Evolutionary conservation across 2,113 vertebrate genomes (phyloP).

Genomic region (Vimba vimba): DNA sequence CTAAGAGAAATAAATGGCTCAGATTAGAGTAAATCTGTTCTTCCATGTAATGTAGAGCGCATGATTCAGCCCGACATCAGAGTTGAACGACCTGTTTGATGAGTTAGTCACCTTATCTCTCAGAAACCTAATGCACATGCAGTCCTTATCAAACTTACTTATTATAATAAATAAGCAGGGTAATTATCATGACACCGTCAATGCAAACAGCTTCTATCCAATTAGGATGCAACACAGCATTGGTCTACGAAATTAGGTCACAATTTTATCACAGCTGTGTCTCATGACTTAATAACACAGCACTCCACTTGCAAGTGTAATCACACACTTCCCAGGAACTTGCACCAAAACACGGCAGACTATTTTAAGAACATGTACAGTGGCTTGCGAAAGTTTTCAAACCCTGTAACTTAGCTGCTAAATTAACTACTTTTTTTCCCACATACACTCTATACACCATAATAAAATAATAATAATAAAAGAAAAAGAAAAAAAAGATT

Average conservation of each 20-base stretch:
- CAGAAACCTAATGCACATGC: slow-evolving; percentile 22
- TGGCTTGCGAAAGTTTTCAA: too few species aligned
- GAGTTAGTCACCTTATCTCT: slow-evolving; percentile 42
- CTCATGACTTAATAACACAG: slow-evolving; percentile 24
- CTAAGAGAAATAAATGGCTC: slow-evolving; percentile 11
- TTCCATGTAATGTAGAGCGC: background rate
- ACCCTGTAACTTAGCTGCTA: too few species aligned
- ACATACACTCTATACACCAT: too few species aligned
- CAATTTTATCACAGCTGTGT: slow-evolving; percentile 39
- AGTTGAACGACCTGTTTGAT: slow-evolving; percentile 9
- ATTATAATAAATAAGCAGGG: slow-evolving; percentile 18
- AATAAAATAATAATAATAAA: too few species aligned
- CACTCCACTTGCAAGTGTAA: slow-evolving; percentile 37
- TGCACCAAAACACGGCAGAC: background rate
- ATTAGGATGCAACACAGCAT: slow-evolving; percentile 45
- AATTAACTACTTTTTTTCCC: too few species aligned
- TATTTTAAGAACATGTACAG: slow-evolving; percentile 13
- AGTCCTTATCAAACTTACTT: slow-evolving; percentile 32
- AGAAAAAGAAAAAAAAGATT: too few species aligned
- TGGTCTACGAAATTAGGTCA: slow-evolving; percentile 36
- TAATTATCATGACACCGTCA: slow-evolving; percentile 50
- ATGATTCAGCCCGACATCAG: slow-evolving; percentile 22
- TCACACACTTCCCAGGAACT: slow-evolving; percentile 11
- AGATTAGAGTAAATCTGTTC: slow-evolving; percentile 27
- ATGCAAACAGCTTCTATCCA: slow-evolving; percentile 52